Evolutionary conservation across 2,113 vertebrate species (phyloP), one percentile per base, ranked within the genome.

Genomic region (Smithornis capensis): DNA sequence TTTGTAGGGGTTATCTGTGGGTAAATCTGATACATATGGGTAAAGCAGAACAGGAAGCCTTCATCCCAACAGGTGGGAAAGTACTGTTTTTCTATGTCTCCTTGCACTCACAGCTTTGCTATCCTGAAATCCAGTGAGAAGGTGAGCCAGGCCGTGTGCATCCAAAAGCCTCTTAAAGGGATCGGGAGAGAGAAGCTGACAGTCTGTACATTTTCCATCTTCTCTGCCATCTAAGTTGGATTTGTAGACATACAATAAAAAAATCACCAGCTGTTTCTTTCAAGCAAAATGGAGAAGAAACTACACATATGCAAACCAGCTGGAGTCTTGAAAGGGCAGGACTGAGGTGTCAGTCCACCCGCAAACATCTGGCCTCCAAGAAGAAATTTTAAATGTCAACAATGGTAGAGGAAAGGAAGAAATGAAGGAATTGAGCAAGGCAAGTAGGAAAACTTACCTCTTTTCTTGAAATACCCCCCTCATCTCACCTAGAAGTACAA

Each of bases 101-200:
- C 4, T 40, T 91, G n/a, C 37, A 70, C 29, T 82, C 56, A 52
- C 44, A 93, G 85, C 49, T 91, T 95, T 14, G 4, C n/a, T 75
- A 8, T 40, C n/a, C 83, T 77, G 87, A 91, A 89, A 88, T 83
- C 35, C 37, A 81, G n/a, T 50, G 84, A 52, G 71, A 73, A 57
- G 17, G 17, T 33, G 49, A 89, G n/a, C 40, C 69, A 38, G 35
- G 42, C 52, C 82, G 47, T 84, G 40, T 37, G 38, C 55, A 67
- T 64, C 38, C 10, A 16, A 87, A 65, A 45, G 37, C 59, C 37
- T 86, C 83, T 89, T 64, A 69, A 67, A 91, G 18, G 40, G 76
- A 70, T 45, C 50, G 74, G 91, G 73, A 84, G 49, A 50, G 42
- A 87, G 42, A 81, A 77, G 19, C 33, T 81, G 73, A 33, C 55